Evolutionary conservation across 2,797 vertebrate species (phyloP).

Genomic region (Sebastes hubbsi): DNA sequence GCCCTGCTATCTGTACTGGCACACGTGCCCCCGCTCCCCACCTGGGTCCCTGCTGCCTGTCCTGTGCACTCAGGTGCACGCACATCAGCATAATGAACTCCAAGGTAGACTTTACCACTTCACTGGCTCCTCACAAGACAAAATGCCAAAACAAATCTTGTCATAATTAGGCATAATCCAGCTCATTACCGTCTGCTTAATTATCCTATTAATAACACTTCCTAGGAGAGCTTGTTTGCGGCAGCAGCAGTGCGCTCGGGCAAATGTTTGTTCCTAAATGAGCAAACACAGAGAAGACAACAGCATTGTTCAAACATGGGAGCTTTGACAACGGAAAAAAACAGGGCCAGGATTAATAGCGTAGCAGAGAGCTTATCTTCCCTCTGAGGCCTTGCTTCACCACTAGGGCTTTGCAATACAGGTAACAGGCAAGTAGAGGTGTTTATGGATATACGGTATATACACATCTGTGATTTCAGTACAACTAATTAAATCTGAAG

Average conservation of each 20-base stretch:
- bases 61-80: conserved; percentile 90
- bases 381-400: conserved; percentile 33
- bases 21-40: conserved; percentile 49
- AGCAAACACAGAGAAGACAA: conserved; percentile 97
- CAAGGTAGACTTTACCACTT: conserved; percentile 94
- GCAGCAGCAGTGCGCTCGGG: conserved; percentile 84
- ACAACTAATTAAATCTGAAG: neutral
- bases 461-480: neutral
- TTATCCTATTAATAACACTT: conserved; percentile 99
- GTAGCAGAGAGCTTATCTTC: conserved; percentile 64
- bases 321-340: conserved; percentile 77
- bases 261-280: conserved; percentile 99
- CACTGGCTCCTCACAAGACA: conserved; percentile 90
- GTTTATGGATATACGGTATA: conserved; percentile 5
- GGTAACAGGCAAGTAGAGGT: conserved; percentile 37
- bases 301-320: conserved; percentile 86
- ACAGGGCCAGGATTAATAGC: conserved; percentile 79
- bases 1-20: conserved; percentile 73
- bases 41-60: conserved; percentile 63
- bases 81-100: conserved; percentile 92
- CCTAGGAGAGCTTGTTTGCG: conserved; percentile 93
- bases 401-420: conserved; percentile 30
- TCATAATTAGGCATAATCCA: conserved; percentile 99
- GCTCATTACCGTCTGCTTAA: conserved; percentile 98
- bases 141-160: conserved; percentile 98